These are phyloP conservation scores for Xiphophorus couchianus DNA, from an alignment of 2,113 vertebrate species.

Conservation along the genomic window DNA sequence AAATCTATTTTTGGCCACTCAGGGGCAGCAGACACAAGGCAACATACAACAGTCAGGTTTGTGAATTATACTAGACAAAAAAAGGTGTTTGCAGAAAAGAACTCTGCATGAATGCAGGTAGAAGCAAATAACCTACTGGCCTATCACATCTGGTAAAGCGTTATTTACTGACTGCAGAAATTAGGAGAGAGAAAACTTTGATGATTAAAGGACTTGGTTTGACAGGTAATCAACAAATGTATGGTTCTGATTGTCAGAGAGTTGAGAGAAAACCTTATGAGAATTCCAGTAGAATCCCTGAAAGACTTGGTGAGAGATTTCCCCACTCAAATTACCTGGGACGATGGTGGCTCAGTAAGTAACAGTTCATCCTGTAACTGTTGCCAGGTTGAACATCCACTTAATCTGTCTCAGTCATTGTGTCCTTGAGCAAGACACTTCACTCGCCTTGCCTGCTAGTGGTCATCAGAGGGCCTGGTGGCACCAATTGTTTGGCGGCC, in stretches of 20 bases:
- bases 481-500: too few species aligned
- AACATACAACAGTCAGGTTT: not conserved
- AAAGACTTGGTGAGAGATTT: not conserved
- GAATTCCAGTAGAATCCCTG: not conserved
- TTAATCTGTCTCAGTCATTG: too few species aligned
- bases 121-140: not conserved
- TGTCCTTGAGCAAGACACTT: too few species aligned
- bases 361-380: too few species aligned
- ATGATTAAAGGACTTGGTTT: not conserved
- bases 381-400: too few species aligned
- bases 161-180: not conserved
- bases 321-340: not conserved
- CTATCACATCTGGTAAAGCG: not conserved
- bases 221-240: not conserved
- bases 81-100: not conserved
- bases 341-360: too few species aligned
- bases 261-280: not conserved
- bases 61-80: not conserved
- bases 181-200: not conserved
- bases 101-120: not conserved
- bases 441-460: too few species aligned
- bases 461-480: too few species aligned
- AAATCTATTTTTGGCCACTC: constrained; percentile 15
- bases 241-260: not conserved
- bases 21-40: constrained; percentile 23